Conservation (phyloP, 2,797 vertebrate genomes). For the Meriones psammophilus region DNA sequence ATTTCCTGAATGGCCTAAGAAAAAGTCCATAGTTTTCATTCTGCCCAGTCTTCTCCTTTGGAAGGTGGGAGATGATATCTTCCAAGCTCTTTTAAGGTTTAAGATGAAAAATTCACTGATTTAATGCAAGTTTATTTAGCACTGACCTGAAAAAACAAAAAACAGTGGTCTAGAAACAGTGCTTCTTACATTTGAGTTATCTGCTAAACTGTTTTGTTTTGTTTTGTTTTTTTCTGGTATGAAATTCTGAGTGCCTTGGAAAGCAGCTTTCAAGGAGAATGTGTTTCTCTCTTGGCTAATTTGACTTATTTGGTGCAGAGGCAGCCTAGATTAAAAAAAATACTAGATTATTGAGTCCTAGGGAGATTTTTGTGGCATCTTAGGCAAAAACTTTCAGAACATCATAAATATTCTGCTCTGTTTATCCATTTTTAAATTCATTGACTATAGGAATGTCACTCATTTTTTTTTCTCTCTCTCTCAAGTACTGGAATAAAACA, state of each 20-base stretch:
- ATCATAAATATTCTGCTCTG: background rate
- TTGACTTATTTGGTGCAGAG: conserved; percentile 62
- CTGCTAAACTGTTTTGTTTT: conserved; percentile 42
- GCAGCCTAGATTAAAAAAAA: conserved; percentile 50
- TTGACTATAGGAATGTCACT: background rate
- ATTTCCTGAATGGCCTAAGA: background rate
- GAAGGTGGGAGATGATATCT: conserved; percentile 2
- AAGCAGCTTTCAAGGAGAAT: conserved; percentile 66
- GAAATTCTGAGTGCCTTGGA: conserved; percentile 71
- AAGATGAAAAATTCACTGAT: background rate
- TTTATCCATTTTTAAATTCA: conserved; percentile 62
- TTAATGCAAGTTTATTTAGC: conserved; percentile 66
- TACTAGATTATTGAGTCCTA: conserved; percentile 10
- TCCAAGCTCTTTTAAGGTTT: background rate
- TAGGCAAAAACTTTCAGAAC: conserved; percentile 28
- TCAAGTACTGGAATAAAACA: conserved; percentile 38
- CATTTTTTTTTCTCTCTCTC: background rate
- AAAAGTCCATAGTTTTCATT: background rate
- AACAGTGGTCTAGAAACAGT: conserved; percentile 69
- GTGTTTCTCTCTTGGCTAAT: conserved; percentile 65
- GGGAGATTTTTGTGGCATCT: background rate
- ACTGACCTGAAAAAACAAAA: conserved; percentile 68
- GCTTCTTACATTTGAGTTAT: conserved; percentile 72
- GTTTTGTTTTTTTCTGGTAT: conserved; percentile 41
- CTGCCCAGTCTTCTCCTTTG: background rate